These are phyloP conservation scores for Numenius arquata DNA, from an alignment of 2,113 vertebrate species.

Conservation along the genomic window DNA sequence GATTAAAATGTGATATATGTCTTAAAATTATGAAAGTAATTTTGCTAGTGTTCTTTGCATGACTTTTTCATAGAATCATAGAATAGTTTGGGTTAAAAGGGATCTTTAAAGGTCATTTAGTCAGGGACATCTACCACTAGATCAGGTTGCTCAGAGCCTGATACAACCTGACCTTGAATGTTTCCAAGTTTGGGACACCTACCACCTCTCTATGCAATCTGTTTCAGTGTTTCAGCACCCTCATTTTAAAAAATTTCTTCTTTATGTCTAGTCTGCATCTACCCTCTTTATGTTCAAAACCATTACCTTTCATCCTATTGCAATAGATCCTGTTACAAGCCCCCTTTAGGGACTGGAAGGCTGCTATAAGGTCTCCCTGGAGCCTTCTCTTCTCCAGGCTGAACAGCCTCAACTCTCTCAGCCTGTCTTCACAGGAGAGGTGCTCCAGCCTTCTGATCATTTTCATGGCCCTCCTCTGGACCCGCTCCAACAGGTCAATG, in stretches of 20 bases:
- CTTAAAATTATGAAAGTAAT: constrained; percentile 15
- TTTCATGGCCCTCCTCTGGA: background rate
- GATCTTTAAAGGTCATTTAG: background rate
- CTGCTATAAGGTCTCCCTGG: background rate
- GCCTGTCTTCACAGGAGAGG: background rate
- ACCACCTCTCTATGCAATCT: background rate
- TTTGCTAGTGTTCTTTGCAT: background rate
- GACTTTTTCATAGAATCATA: background rate
- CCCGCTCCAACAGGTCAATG: background rate
- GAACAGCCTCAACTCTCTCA: background rate
- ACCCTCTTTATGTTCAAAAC: background rate
- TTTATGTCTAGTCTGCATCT: background rate
- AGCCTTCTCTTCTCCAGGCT: background rate
- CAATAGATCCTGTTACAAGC: background rate
- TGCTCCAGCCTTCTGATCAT: background rate
- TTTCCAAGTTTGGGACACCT: background rate
- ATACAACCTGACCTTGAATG: background rate
- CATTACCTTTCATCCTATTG: background rate
- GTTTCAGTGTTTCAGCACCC: background rate
- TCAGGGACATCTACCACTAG: background rate
- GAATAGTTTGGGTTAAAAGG: background rate
- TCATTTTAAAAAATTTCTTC: background rate
- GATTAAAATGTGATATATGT: constrained; percentile 13
- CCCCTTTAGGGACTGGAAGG: background rate
- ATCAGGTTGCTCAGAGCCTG: background rate